Evolutionary conservation across 1,140 invertebrate species (phyloP), one percentile per base, ranked within the genome.

Genomic region (Stenopsyche tienmushanensis): DNA sequence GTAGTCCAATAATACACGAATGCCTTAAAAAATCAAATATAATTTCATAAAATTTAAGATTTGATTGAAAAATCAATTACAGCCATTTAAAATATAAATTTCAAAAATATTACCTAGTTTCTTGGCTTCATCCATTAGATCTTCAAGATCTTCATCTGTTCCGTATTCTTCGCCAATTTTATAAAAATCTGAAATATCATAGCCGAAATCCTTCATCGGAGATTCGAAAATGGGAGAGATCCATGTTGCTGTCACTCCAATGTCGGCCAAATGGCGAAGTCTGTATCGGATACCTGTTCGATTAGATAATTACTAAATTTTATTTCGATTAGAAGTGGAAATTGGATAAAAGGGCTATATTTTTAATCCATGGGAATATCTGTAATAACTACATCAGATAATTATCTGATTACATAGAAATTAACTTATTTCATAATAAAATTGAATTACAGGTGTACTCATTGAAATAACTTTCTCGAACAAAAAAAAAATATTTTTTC

Each of bases 141-240:
- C 71, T 39, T 86, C 76, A 21, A 91, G 84, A 66, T 90, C 87
- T 1, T 80, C 77, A 71, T 87, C 75, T 0, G 81, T 85, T 9
- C 89, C 89, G 54, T 85, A 88, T 3, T 76, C 75, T 13, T 76
- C 72, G 59, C 87, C 81, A 24, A 91, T 78, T 2, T 79, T 74
- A 18, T 76, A 83, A 68, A 85, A 88, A 72, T 91, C 82, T 0
- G 83, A 77, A 26, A 86, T 80, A 34, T 87, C 86, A 63, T 84
- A 89, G 0, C 88, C 89, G 70, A 83, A 86, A 72, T 91, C 88
- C 7, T 83, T 76, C 79, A 83, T 82, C 0, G 87, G 86, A 29
- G 86, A 88, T 26, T 80, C 78, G 65, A 83, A 89, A 26, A 92
- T 84, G 0, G 89, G 87, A 7, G 83, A 86, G 1, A 92, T 62